These are phyloP conservation scores for Platorchestia sp. DNA, from an alignment of 1,140 invertebrate genomes.

Conservation along the genomic window DNA sequence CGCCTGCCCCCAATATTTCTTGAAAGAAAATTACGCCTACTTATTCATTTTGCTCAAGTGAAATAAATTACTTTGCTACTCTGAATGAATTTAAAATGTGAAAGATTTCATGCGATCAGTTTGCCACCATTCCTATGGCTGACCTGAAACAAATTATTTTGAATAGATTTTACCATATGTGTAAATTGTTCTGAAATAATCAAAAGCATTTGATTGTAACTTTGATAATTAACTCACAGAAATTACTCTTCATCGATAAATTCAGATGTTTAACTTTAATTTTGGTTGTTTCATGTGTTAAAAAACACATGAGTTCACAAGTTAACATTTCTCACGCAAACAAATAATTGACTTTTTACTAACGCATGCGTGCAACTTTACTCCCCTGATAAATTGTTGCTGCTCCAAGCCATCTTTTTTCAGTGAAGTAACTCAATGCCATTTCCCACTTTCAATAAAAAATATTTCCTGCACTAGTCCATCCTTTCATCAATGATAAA, in stretches of 20 bases:
- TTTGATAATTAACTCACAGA: not conserved
- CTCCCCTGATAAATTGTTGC: too few relatives aligned
- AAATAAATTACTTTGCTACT: not conserved
- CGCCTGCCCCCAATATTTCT: not conserved
- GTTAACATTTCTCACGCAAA: not conserved
- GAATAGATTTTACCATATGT: not conserved
- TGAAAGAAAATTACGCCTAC: not conserved
- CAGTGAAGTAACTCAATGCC: too few relatives aligned
- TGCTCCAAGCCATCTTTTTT: too few relatives aligned
- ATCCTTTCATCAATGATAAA: not conserved
- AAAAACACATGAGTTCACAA: not conserved
- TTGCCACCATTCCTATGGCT: not conserved
- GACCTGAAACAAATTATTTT: not conserved
- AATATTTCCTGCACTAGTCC: not conserved
- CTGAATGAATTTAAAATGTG: not conserved
- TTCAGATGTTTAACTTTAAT: not conserved
- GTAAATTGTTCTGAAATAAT: not conserved
- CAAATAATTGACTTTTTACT: not conserved
- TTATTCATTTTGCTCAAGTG: not conserved
- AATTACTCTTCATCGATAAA: not conserved
- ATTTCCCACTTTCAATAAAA: not conserved
- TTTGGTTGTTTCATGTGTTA: not conserved
- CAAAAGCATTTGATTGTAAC: not conserved
- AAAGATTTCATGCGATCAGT: not conserved
- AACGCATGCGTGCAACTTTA: not conserved